Evolutionary conservation across 2,888 invertebrate genomes (phyloP).

Genomic region (Latrodectus elegans): DNA sequence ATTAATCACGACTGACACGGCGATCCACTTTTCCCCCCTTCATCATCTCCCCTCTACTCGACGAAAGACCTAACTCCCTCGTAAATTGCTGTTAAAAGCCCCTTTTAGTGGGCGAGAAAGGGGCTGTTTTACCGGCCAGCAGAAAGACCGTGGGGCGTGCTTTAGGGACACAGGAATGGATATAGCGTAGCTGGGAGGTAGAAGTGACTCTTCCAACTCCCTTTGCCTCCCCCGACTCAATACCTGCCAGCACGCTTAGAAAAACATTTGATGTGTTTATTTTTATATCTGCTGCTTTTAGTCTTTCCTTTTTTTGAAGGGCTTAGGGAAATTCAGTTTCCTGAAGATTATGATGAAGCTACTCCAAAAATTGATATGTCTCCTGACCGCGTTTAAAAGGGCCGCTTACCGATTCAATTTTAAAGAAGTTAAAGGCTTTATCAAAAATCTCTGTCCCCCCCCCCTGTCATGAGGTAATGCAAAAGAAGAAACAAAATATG

Average conservation of each 20-base stretch:
- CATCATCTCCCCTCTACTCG: not conserved
- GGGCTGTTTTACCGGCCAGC: slow-evolving; percentile 28
- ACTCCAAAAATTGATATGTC: not conserved
- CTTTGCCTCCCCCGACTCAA: not conserved
- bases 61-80: slow-evolving; percentile 17
- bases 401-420: not conserved
- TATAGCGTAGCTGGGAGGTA: not conserved
- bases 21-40: not conserved
- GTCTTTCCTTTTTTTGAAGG: too few relatives aligned
- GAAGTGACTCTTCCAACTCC: not conserved
- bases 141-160: slow-evolving; percentile 13
- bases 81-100: slow-evolving; percentile 68
- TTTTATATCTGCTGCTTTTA: not conserved
- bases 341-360: too few relatives aligned
- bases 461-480: too few relatives aligned
- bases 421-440: not conserved
- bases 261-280: not conserved
- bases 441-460: not conserved
- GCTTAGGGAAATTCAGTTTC: too few relatives aligned
- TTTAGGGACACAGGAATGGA: slow-evolving; percentile 4
- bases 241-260: not conserved
- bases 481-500: too few relatives aligned
- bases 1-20: slow-evolving; percentile 65
- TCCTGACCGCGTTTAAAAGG: not conserved
- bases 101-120: slow-evolving; percentile 52